Evolutionary conservation across 2,797 vertebrate genomes (phyloP).

Genomic region (Melanotaenia pygmaea): DNA sequence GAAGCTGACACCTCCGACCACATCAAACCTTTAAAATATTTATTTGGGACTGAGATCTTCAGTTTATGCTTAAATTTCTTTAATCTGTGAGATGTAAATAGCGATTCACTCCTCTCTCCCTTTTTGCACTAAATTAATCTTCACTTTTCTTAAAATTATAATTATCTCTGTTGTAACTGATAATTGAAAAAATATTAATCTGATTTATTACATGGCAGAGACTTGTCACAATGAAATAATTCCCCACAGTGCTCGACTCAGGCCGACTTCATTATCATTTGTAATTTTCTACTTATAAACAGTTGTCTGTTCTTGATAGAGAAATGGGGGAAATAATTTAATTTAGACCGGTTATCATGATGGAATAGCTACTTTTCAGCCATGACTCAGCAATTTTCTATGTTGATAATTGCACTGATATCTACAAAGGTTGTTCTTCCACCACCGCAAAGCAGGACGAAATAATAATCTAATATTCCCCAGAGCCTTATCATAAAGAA

Average conservation of each 20-base stretch:
- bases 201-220: slow-evolving; percentile 45
- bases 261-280: slow-evolving; percentile 49
- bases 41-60: not conserved
- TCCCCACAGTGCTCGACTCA: slow-evolving; percentile 29
- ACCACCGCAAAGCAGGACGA: slow-evolving; percentile 40
- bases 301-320: slow-evolving; percentile 38
- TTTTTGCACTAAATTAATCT: slow-evolving; percentile 14
- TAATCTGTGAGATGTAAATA: not conserved
- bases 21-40: not conserved
- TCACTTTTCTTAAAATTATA: slow-evolving; percentile 29
- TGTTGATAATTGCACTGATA: slow-evolving; percentile 67
- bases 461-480: slow-evolving; percentile 72
- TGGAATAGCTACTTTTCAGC: slow-evolving; percentile 46
- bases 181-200: slow-evolving; percentile 43
- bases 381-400: slow-evolving; percentile 71
- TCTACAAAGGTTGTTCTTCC: slow-evolving; percentile 57
- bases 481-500: slow-evolving; percentile 64
- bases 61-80: not conserved
- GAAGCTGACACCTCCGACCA: not conserved
- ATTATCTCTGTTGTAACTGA: slow-evolving; percentile 35
- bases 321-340: slow-evolving; percentile 17
- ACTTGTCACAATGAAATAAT: slow-evolving; percentile 46
- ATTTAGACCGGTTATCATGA: slow-evolving; percentile 47
- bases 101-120: not conserved
- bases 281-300: slow-evolving; percentile 60